Evolutionary conservation across 2,888 invertebrate genomes (phyloP), one percentile per base, ranked within the genome.

Genomic region (Heliconius charithonia): DNA sequence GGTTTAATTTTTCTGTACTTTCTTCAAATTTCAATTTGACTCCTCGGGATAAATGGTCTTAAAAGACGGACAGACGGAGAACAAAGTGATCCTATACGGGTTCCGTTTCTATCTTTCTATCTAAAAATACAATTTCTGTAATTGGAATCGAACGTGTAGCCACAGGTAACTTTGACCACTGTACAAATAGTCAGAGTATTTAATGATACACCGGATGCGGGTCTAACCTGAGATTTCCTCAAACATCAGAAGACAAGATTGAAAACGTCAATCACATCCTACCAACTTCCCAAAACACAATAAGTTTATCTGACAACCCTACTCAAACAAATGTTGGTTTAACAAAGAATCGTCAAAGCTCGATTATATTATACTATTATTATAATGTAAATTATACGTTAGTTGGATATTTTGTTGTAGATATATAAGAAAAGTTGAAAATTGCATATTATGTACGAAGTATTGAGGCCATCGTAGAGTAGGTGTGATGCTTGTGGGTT

Each of bases 261-360:
- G 85, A 86, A 86, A 85, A 88, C 86, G 86, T 87, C 88, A 88
- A 87, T 91, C 89, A 89, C 82, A 86, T 73, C 79, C 76, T 71
- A 63, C 59, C 63, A 75, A 75, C 71, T 81, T 79, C 69, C 29
- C 41, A 45, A 69, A 69, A 69, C 29, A 76, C 67, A 79, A 76
- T 72, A 76, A 76, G 71, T 66, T 72, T 66, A 66, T 72, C 72
- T 79, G 71, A 76, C 71, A 72, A 79, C 79, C 79, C 79, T 67
- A 76, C 79, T 79, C 79, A 79, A 76, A 65, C 79, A 79, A 72
- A 76, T 76, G 76, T 27, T 79, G 67, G 19, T 63, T 65, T 45
- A 37, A 63, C 62, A 63, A 63, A 63, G 63, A 74, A 63, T 74
- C 41, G 63, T 37, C 62, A 74, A 74, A 41, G 25, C 27, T 63